Percentiles rank a stretch among this genome's conserved stretches.
phyloP scores from a whole-genome alignment of 2,797 vertebrate genomes.

The Anas bernieri region DNA sequence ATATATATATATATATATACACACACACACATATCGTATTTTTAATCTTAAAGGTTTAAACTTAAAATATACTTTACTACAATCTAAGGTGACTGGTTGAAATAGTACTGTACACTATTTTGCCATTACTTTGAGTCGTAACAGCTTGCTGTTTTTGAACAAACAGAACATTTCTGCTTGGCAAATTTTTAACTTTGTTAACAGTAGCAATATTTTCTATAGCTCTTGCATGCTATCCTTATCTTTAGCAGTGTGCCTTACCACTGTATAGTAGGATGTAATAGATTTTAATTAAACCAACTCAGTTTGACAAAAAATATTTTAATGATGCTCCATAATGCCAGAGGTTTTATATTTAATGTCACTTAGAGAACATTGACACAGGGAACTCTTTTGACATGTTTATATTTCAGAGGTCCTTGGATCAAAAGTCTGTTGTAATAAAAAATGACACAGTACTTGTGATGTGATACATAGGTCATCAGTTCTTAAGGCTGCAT shows the following conservation, averaged over 20 bases:
- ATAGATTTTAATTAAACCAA: constrained; percentile 14
- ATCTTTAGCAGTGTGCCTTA: neutral
- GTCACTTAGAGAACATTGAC: neutral
- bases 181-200: neutral
- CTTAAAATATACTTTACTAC: neutral
- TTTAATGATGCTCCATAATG: neutral
- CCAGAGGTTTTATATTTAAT: neutral
- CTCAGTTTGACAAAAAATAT: neutral
- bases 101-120: neutral
- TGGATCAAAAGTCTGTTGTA: neutral
- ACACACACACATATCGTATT: too few relatives aligned
- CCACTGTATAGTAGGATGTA: neutral
- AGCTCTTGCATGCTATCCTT: neutral
- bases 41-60: neutral
- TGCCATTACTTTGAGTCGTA: neutral
- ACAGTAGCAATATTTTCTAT: neutral
- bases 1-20: neutral
- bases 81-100: neutral
- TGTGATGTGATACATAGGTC: neutral
- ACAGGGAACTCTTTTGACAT: neutral
- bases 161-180: neutral
- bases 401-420: neutral
- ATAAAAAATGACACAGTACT: neutral
- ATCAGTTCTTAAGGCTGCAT: neutral
- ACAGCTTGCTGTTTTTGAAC: neutral